Conservation (phyloP, 2,797 vertebrate species). For the Hybognathus amarus region DNA sequence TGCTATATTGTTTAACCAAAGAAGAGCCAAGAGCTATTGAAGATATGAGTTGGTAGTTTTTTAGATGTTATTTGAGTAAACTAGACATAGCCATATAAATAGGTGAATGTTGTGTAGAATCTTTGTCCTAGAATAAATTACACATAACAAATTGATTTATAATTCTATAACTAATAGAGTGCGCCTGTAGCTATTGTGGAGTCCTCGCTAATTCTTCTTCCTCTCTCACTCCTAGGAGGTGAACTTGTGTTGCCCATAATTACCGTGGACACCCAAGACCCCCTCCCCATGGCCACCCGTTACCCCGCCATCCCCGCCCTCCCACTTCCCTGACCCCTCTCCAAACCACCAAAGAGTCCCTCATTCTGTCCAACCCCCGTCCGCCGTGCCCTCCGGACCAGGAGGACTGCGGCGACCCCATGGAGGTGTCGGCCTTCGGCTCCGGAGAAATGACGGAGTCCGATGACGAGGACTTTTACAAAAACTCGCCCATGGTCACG, state of each 20-base stretch:
- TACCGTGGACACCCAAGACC: slow-evolving; percentile 95
- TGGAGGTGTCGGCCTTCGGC: slow-evolving; percentile 93
- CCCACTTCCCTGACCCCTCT: slow-evolving; percentile 89
- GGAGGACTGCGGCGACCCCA: slow-evolving; percentile 93
- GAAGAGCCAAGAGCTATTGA: slow-evolving; percentile 52
- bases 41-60: slow-evolving; percentile 49
- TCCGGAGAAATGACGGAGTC: slow-evolving; percentile 94
- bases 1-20: slow-evolving; percentile 80
- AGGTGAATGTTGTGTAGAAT: slow-evolving; percentile 24
- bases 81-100: slow-evolving; percentile 45
- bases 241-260: slow-evolving; percentile 98
- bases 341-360: slow-evolving; percentile 92
- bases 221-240: slow-evolving; percentile 85
- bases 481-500: slow-evolving; percentile 89
- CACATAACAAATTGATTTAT: neutral
- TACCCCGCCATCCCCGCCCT: slow-evolving; percentile 90
- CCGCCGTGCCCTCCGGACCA: slow-evolving; percentile 88
- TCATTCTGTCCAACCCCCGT: slow-evolving; percentile 83
- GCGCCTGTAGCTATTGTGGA: slow-evolving; percentile 38
- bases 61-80: slow-evolving; percentile 40
- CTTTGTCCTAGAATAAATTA: slow-evolving; percentile 12
- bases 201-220: slow-evolving; percentile 72
- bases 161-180: neutral
- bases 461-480: slow-evolving; percentile 96
- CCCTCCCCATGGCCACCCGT: slow-evolving; percentile 90